Percentiles rank a stretch among this genome's conserved stretches.
These are phyloP conservation scores for Calephelis perditalis DNA, from an alignment of 2,888 invertebrate species.

Conservation along the genomic window DNA sequence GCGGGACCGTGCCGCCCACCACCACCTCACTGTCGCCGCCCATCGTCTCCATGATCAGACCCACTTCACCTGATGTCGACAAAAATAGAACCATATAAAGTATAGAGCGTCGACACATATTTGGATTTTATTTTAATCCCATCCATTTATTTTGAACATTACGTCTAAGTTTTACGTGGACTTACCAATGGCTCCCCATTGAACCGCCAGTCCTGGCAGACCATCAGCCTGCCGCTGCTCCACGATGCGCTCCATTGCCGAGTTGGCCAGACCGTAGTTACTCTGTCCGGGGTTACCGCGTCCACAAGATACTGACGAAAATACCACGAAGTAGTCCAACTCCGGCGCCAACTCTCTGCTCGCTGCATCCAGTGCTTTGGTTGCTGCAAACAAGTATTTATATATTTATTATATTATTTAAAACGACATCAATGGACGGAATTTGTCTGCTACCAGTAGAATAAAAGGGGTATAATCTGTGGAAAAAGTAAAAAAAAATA, in stretches of 20 bases:
- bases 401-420: no score
- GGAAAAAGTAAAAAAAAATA: no score
- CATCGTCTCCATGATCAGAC: slow-evolving; percentile 93
- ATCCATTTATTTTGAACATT: no score
- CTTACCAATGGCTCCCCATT: slow-evolving; percentile 96
- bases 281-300: slow-evolving; percentile 97
- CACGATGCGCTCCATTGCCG: slow-evolving; percentile 96
- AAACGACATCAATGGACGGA: not conserved
- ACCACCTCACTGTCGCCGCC: slow-evolving; percentile 90
- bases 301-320: slow-evolving; percentile 98
- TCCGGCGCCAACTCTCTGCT: slow-evolving; percentile 88
- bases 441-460: not conserved
- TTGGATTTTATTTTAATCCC: no score
- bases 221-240: slow-evolving; percentile 91
- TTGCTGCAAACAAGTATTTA: slow-evolving; percentile 59
- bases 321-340: slow-evolving; percentile 95
- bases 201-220: slow-evolving; percentile 92
- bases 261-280: slow-evolving; percentile 98
- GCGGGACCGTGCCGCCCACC: slow-evolving; percentile 97
- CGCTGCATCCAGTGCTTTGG: slow-evolving; percentile 87
- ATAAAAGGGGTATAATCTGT: no score
- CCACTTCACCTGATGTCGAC: slow-evolving; percentile 85
- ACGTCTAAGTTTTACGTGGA: no score
- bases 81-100: no score
- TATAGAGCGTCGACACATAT: no score